Evolutionary conservation across 2,888 invertebrate species (phyloP).

Genomic region (Brachynemurus nebulosus): DNA sequence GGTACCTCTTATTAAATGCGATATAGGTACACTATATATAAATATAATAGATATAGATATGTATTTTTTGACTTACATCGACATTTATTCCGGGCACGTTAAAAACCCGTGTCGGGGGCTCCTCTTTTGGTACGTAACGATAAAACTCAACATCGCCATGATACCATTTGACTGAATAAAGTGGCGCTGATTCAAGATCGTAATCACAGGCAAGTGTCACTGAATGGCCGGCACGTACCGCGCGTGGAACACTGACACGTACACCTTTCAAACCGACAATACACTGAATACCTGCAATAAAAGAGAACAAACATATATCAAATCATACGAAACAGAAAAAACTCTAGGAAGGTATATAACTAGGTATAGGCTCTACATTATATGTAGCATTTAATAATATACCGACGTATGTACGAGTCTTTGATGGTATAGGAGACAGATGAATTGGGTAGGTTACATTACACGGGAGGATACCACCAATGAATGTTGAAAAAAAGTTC

Average conservation of each 20-base stretch:
- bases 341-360: too few species aligned
- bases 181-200: slow-evolving; percentile 36
- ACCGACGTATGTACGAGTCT: too few species aligned
- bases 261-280: slow-evolving; percentile 15
- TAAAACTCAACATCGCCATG: slow-evolving; percentile 60
- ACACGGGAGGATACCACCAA: too few species aligned
- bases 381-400: too few species aligned
- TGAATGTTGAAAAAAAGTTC: too few species aligned
- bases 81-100: slow-evolving; percentile 52
- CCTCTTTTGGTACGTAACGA: slow-evolving; percentile 56
- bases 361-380: too few species aligned
- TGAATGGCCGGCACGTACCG: slow-evolving; percentile 30
- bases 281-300: neutral
- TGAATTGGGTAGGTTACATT: too few species aligned
- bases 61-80: slow-evolving; percentile 43
- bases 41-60: neutral
- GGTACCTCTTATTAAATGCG: too few species aligned
- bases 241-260: slow-evolving; percentile 28
- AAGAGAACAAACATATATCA: too few species aligned
- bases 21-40: too few species aligned
- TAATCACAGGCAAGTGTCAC: slow-evolving; percentile 31
- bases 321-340: too few species aligned
- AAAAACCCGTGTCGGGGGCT: slow-evolving; percentile 54
- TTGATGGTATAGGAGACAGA: too few species aligned
- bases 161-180: slow-evolving; percentile 69